phyloP scores from a whole-genome alignment of 2,888 invertebrate species.

The Troides helena region DNA sequence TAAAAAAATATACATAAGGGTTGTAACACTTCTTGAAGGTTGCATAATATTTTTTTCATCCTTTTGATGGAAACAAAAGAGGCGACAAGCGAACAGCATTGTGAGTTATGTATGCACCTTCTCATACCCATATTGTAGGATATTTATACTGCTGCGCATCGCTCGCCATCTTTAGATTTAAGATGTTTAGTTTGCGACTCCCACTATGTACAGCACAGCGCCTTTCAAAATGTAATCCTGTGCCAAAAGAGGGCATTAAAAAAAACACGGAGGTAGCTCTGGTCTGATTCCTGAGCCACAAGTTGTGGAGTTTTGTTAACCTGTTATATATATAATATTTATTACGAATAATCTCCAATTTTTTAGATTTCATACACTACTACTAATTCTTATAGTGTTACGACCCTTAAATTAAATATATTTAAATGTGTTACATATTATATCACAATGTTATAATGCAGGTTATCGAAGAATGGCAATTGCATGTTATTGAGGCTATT shows the following conservation, averaged over 20 bases:
- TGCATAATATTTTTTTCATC: background rate
- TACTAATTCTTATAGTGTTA: conserved; percentile 6
- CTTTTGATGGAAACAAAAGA: background rate
- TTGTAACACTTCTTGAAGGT: conserved; percentile 4
- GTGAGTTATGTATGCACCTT: background rate
- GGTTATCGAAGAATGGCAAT: conserved; percentile 45
- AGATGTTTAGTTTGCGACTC: no score
- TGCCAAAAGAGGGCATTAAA: no score
- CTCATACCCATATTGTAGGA: no score
- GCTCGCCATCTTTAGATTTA: no score
- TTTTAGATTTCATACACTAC: background rate
- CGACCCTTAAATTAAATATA: conserved; percentile 30
- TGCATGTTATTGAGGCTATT: conserved; percentile 40
- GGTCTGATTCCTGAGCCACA: background rate
- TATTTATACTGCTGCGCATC: no score
- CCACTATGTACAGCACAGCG: no score
- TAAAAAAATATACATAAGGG: conserved; percentile 1
- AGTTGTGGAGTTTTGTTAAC: background rate
- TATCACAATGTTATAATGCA: conserved; percentile 30
- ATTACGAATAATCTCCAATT: background rate
- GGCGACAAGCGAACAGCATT: background rate
- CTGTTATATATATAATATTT: background rate
- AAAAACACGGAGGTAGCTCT: no score
- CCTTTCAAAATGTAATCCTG: no score
- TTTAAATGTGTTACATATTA: conserved; percentile 29